Base-by-base conservation (phyloP, 2,888 invertebrate genomes). In the Chloroclystis v-ata region DNA sequence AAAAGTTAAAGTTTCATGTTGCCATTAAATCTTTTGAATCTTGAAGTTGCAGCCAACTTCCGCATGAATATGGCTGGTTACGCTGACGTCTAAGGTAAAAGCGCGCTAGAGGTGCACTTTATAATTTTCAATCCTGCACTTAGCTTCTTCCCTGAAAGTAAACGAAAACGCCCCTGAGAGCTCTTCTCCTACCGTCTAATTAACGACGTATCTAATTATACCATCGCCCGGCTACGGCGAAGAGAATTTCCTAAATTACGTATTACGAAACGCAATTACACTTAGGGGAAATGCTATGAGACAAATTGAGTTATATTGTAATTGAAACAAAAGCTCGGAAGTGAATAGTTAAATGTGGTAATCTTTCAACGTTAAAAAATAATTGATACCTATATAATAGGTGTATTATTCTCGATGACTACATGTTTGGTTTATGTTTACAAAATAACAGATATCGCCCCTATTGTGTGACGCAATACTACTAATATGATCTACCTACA, bases 141-240 rank as follows among this genome's bases (percentile, higher is more conserved):
- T 52, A 41, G 50, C 42, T 42, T 14, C 45, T 44, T 35, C 56
- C 55, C 57, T 53, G 65, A 67, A 75, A 75, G 75, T 74, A 74
- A 75, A 75, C 72, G 78, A 75, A 69, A 67, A 67, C 68, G 60
- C 70, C 70, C 69, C 67, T 63, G 70, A 82, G 82, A 78, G 79
- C 78, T 81, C 80, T 78, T 72, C 72, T 69, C 71, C 77, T 75
- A 69, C 72, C 72, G 67, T 75, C 78, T 82, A 82, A 83, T 83
- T 83, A 83, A 78, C 77, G 78, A 81, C 81, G 75, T 82, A 82
- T 82, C 83, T 83, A 82, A 83, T 83, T 82, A 82, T 80, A 79
- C 79, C 75, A 78, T 75, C 75, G 70, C 69, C 61, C 65, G 64
- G 72, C 69, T 67, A 63, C 64, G 55, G 68, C 66, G 72, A 72